Evolutionary conservation across 2,113 vertebrate genomes (phyloP).

Genomic region (Bostrychus sinensis): DNA sequence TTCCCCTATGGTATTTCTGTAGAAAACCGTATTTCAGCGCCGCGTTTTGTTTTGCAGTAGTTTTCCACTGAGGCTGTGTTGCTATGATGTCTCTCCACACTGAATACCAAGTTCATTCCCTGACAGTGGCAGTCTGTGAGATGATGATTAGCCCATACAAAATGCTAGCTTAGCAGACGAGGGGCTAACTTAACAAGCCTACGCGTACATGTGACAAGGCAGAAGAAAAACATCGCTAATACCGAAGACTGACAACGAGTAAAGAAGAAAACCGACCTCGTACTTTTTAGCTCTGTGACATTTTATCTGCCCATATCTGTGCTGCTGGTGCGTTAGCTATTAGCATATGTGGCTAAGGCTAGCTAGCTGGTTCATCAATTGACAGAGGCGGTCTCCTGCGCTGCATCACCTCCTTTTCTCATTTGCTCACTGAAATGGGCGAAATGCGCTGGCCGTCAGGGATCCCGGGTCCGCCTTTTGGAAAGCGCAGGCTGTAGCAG

Average conservation of each 20-base stretch:
- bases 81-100: constrained; percentile 29
- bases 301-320: not conserved
- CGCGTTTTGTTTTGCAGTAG: not conserved
- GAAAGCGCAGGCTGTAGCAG: constrained; percentile 24
- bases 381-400: constrained; percentile 49
- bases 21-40: not conserved
- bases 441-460: constrained; percentile 47
- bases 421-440: constrained; percentile 52
- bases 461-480: constrained; percentile 34
- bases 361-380: constrained; percentile 38
- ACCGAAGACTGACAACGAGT: not conserved
- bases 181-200: constrained; percentile 48
- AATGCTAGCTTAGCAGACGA: constrained; percentile 47
- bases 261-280: not conserved
- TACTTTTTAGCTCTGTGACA: not conserved
- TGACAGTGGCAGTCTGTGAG: constrained; percentile 51
- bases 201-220: constrained; percentile 20
- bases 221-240: not conserved
- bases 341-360: constrained; percentile 44
- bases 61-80: constrained; percentile 23
- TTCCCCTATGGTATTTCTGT: not conserved
- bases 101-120: constrained; percentile 65
- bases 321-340: constrained; percentile 46
- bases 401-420: constrained; percentile 73
- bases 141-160: constrained; percentile 36